Evolutionary conservation across 1,140 invertebrate species (phyloP), one percentile per base, ranked within the genome.

Genomic region (Nylanderia fulva): DNA sequence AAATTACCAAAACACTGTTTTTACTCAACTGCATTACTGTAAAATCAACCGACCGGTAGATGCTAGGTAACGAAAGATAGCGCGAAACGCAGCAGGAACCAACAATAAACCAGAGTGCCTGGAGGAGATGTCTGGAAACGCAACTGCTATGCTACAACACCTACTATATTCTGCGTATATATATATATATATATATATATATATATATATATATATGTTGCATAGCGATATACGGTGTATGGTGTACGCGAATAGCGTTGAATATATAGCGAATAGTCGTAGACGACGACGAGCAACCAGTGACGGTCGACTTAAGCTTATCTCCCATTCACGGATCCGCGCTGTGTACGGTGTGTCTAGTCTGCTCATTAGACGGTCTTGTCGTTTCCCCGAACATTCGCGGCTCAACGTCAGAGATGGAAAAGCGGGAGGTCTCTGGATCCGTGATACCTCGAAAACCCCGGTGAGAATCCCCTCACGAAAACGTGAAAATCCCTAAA

Each of bases 271-370:
- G 72, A 56, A 85, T 69, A 48, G 87, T 56, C 72, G 45, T 48
- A 45, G 58, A 84, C 18, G 75, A n/a, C 63, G n/a, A 61, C 66
- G 85, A 56, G 69, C 60, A 52, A 52, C 82, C 52, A 61, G 52
- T 56, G 58, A 61, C 42, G 58, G 45, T 58, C 72, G 74, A 89
- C 85, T 89, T 74, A 86, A 86, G 80, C 87, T 88, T 88, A 88
- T 88, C 87, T 88, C 68, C 61, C 74, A 79, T 86, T 88, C 82
- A 77, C 80, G 80, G 80, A 42, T 84, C 68, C 69, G n/a, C 69
- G 45, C 56, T 71, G 45, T 68, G 72, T 75, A 87, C 71, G 64
- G 75, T 33, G 29, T 33, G 29, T 79, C 42, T 76, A 76, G 71
- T 56, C 48, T 74, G 60, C 87, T 88, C 85, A 85, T 88, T 88